Evolutionary conservation across 92 coral and sea anemone genomes (phyloP).

Genomic region (Umimayanthus kanabou): DNA sequence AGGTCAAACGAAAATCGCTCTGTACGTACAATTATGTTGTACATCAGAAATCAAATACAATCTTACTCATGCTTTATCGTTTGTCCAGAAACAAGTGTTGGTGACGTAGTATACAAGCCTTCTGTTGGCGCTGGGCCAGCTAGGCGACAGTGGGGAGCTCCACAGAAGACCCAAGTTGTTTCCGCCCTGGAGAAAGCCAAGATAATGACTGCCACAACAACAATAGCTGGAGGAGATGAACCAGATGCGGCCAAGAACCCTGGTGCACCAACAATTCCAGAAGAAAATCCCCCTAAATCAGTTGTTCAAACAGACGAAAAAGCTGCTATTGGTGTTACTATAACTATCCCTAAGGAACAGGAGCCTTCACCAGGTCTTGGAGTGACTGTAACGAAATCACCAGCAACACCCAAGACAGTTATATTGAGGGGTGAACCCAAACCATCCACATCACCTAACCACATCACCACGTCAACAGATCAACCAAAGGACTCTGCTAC

Average conservation of each 20-base stretch:
- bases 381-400: constrained; percentile 78
- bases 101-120: constrained; percentile 87
- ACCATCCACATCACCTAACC: constrained; percentile 12
- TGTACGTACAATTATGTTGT: background rate
- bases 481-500: constrained; percentile 1
- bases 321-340: constrained; percentile 82
- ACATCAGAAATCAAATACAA: background rate
- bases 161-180: constrained; percentile 82
- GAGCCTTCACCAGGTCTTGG: constrained; percentile 53
- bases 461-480: constrained; percentile 28
- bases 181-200: constrained; percentile 84
- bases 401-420: constrained; percentile 72
- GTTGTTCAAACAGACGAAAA: constrained; percentile 44
- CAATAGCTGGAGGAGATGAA: constrained; percentile 56
- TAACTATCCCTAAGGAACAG: constrained; percentile 63
- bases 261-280: constrained; percentile 12
- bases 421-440: constrained; percentile 45
- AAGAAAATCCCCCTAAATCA: constrained; percentile 33
- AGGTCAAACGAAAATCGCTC: no score
- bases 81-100: constrained; percentile 76
- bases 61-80: background rate
- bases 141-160: constrained; percentile 91
- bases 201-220: constrained; percentile 85
- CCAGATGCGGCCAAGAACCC: constrained; percentile 56
- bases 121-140: constrained; percentile 51